Conservation (phyloP, 2,888 invertebrate species). For the Drosophila paramelanica region DNA sequence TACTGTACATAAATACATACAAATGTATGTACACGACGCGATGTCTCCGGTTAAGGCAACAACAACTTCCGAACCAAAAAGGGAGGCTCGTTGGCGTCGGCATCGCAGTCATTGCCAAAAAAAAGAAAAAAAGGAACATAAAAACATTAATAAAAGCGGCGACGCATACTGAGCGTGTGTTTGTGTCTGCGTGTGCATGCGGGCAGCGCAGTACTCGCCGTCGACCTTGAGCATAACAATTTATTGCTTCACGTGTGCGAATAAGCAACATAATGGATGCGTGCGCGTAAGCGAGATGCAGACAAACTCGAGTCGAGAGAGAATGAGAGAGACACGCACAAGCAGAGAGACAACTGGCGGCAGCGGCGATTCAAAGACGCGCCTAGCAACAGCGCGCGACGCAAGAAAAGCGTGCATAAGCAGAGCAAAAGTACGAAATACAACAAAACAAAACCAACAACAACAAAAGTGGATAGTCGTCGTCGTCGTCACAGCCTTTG, state of each 20-base stretch:
- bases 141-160: conserved; percentile 18
- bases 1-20: neutral
- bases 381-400: conserved; percentile 62
- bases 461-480: conserved; percentile 12
- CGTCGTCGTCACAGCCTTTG: conserved; percentile 21
- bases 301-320: conserved; percentile 11
- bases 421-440: conserved; percentile 9
- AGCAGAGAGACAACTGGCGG: conserved; percentile 14
- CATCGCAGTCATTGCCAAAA: conserved; percentile 21
- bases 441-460: neutral
- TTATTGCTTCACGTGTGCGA: conserved; percentile 84
- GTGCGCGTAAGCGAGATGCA: conserved; percentile 28
- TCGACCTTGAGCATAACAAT: conserved; percentile 83
- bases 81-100: conserved; percentile 70
- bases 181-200: neutral
- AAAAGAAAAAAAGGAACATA: conserved; percentile 19
- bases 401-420: conserved; percentile 12
- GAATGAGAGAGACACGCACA: conserved; percentile 28
- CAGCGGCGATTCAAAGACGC: conserved; percentile 32
- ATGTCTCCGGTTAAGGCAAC: conserved; percentile 27
- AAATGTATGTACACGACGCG: conserved; percentile 1
- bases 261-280: conserved; percentile 55
- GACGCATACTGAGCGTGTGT: neutral
- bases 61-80: conserved; percentile 53
- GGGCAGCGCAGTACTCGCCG: conserved; percentile 12